Percentiles rank a stretch among this genome's conserved stretches.
Conservation (phyloP, 2,797 vertebrate species). For the Delichon dasypus region DNA sequence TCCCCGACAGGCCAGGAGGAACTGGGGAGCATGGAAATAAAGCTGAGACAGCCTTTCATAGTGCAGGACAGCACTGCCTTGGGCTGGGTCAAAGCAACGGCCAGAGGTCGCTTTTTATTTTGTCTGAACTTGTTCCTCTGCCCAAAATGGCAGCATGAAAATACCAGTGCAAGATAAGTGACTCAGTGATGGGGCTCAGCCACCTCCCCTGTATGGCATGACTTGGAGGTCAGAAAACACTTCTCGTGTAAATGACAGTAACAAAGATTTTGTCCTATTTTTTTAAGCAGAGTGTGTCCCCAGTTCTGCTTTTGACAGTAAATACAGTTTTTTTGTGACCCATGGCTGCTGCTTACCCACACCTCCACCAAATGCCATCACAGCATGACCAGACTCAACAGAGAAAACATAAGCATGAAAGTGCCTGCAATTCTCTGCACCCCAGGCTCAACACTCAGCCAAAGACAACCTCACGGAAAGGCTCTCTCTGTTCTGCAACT, state of each 20-base stretch:
- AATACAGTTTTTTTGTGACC: background rate
- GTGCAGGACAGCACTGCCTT: background rate
- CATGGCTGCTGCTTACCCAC: background rate
- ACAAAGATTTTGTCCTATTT: background rate
- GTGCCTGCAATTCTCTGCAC: background rate
- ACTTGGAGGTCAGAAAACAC: background rate
- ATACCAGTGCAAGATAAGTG: background rate
- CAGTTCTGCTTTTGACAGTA: background rate
- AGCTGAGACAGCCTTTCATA: background rate
- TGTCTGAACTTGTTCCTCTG: slow-evolving; percentile 49
- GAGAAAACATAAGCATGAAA: background rate
- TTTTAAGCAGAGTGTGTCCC: background rate
- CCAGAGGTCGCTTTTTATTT: slow-evolving; percentile 46
- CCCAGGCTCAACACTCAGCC: background rate
- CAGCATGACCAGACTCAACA: background rate
- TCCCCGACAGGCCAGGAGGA: background rate
- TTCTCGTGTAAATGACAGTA: background rate
- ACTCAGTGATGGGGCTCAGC: background rate
- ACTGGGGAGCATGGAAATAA: slow-evolving; percentile 41
- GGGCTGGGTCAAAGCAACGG: background rate
- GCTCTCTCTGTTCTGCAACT: background rate
- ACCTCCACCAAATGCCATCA: background rate
- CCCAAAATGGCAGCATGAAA: slow-evolving; percentile 1
- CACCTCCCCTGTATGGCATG: background rate
- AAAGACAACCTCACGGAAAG: background rate